phyloP scores from a whole-genome alignment of 2,888 invertebrate species.

The Cetonia aurata region DNA sequence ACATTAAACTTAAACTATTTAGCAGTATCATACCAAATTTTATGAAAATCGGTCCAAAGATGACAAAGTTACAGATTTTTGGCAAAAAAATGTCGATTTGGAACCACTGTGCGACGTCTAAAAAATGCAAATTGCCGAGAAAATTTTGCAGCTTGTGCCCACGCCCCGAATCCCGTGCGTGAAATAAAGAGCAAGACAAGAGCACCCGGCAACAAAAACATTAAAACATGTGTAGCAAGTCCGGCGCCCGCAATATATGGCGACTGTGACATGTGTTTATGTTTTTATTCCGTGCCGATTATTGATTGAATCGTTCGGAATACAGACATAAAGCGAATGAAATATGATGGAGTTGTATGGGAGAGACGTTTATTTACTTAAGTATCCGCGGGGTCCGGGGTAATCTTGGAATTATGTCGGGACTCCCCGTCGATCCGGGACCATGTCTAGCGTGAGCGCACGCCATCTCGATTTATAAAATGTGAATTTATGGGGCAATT shows the following conservation, averaged over 20 bases:
- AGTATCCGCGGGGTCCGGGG: slow-evolving; percentile 53
- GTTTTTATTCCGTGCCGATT: slow-evolving; percentile 45
- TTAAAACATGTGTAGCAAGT: slow-evolving; percentile 22
- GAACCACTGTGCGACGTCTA: too few species aligned
- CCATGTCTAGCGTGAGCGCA: slow-evolving; percentile 55
- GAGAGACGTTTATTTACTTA: slow-evolving; percentile 55
- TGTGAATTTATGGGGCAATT: slow-evolving; percentile 58
- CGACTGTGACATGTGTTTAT: slow-evolving; percentile 42
- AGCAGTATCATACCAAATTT: too few species aligned
- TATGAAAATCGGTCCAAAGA: too few species aligned
- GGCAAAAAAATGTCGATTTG: too few species aligned
- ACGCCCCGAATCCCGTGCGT: not conserved
- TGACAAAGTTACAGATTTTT: too few species aligned
- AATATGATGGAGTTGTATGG: slow-evolving; percentile 51
- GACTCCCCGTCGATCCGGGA: slow-evolving; percentile 52
- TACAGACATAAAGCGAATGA: slow-evolving; percentile 48
- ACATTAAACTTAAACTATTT: too few species aligned
- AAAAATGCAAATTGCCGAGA: too few species aligned
- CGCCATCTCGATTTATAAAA: slow-evolving; percentile 58
- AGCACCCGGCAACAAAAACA: slow-evolving; percentile 32
- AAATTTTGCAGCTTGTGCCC: too few species aligned
- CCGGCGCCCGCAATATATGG: slow-evolving; percentile 19
- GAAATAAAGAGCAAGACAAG: slow-evolving; percentile 7
- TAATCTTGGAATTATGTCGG: slow-evolving; percentile 56
- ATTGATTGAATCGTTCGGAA: slow-evolving; percentile 46